These are phyloP conservation scores for Plagodis pulveraria DNA, from an alignment of 2,888 invertebrate genomes.

Conservation along the genomic window DNA sequence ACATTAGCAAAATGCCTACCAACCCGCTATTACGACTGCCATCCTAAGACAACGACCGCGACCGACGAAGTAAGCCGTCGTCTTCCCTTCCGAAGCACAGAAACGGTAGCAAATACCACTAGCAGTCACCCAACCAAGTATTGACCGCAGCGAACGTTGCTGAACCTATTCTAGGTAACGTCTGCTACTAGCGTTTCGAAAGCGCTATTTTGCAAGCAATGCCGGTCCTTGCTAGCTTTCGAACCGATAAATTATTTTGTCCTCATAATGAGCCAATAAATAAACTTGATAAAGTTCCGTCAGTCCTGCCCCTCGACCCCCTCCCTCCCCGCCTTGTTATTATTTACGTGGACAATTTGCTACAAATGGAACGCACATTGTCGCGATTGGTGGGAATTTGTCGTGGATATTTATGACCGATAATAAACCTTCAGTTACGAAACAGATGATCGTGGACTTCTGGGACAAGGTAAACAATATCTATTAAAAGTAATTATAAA, in stretches of 20 bases:
- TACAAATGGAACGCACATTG: conserved; percentile 73
- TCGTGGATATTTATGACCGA: conserved; percentile 71
- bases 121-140: too few species aligned
- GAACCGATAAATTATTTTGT: conserved; percentile 36
- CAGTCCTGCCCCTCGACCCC: conserved; percentile 11
- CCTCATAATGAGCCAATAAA: conserved; percentile 76
- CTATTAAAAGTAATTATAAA: not conserved
- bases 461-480: not conserved
- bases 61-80: too few species aligned
- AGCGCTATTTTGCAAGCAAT: too few species aligned
- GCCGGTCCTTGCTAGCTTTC: too few species aligned
- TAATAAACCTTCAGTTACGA: conserved; percentile 54
- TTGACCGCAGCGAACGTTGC: too few species aligned
- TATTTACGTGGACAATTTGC: conserved; percentile 68
- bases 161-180: too few species aligned
- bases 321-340: conserved; percentile 51
- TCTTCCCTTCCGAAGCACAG: too few species aligned
- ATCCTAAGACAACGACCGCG: too few species aligned
- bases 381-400: conserved; percentile 77
- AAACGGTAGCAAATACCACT: too few species aligned
- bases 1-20: too few species aligned
- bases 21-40: too few species aligned
- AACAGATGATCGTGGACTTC: conserved; percentile 24
- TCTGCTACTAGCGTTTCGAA: too few species aligned
- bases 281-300: conserved; percentile 69